Evolutionary conservation across 2,888 invertebrate genomes (phyloP), one percentile per base, ranked within the genome.

Genomic region (Drosophila putrida): DNA sequence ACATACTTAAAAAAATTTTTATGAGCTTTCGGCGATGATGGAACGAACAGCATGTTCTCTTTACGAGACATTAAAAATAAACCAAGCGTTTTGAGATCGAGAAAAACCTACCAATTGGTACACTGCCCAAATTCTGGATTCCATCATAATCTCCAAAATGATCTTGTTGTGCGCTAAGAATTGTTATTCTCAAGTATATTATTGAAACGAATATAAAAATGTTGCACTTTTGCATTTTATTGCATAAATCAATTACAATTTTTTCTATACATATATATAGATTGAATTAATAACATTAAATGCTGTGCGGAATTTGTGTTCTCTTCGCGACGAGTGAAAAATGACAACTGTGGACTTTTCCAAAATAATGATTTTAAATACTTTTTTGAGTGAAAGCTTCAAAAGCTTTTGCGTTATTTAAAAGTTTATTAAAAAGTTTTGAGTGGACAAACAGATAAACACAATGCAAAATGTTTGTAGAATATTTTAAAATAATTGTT

Each of bases 21-120:
- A 88, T 83, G 78, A 82, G 89, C 87, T 83, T 80, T 82, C 47
- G 9, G 84, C 78, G 88, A 72, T 88, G 88, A 86, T 81, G 84
- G 88, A 86, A 87, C 81, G 76, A 77, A 77, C 83, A 88, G 80
- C 83, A 61, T 88, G 81, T 85, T 88, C 85, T 72, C 80, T 82
- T 71, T 68, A 81, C 70, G 80, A 78, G 74, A 74, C 71, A 75
- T 84, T 88, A 86, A 88, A 88, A 86, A 88, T 88, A 88, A 88
- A 83, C 81, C 83, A 63, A 59, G 51, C 82, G 69, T 47, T 66
- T 67, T 33, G 25, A 15, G 46, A 59, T 55, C 57, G 47, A 58
- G 46, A 74, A 59, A 65, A 46, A 68, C 88, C 80, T 71, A 88
- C 88, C 88, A 47, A 88, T 88, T 47, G 88, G 76, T 47, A 89